Base-by-base conservation (phyloP, 2,888 invertebrate species). In the Xylocampa areola region DNA sequence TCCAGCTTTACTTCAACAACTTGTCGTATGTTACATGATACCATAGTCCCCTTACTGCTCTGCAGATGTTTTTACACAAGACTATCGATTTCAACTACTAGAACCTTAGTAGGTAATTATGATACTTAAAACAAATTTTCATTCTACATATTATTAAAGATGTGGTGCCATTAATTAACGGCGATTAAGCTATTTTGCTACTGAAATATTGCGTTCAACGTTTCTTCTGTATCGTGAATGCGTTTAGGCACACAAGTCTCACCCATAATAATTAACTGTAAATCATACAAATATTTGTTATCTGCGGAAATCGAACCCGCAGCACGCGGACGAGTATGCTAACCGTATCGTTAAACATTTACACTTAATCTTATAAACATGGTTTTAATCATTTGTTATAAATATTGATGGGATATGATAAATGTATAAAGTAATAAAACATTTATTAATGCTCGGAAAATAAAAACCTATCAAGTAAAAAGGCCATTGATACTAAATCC, bases 1-100 rank as follows among this genome's bases (percentile, higher is more conserved):
- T n/a, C 33, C 2, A 33, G 16, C 16, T 33, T 33, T 10, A 33
- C 16, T 33, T 17, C 11, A 0, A 13, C 8, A 23, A 13, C 4
- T 1, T 2, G 8, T 14, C 13, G 13, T 1, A 8, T 25, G 37
- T 17, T 11, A 40, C 33, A 33, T 3, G 44, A 44, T n/a, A 44
- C 33, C 23, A 23, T 14, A 33, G 32, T 44, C 33, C 23, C 16
- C 33, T 33, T 23, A 25, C 21, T 4, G 21, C n/a, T 43, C 10
- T 37, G 36, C 32, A 59, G 59, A 25, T 64, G 29, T 39, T 48
- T 29, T 44, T 48, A 41, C 35, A 44, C 33, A 58, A 29, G 30
- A 44, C 39, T 63, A 63, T 64, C 50, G 39, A 63, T 63, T 63
- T 45, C 58, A 58, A 45, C 35, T 57, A 39, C 35, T 64, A n/a